Conservation (phyloP, 2,113 vertebrate species). For the Beaufortia kweichowensis region DNA sequence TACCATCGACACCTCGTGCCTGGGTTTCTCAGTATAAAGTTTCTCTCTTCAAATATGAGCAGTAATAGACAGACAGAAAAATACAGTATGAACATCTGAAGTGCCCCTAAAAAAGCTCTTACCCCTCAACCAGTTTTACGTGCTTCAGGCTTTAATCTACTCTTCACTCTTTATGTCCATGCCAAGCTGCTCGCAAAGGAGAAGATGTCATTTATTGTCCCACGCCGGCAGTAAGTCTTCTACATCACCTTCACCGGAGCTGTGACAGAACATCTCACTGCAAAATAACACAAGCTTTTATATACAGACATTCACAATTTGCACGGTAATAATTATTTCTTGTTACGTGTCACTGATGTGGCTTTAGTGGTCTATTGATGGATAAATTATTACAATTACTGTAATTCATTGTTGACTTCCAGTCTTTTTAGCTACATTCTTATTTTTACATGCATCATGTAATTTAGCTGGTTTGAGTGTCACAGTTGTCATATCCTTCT, state of each 20-base stretch:
- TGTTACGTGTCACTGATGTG: background rate
- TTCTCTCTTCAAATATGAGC: background rate
- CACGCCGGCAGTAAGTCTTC: background rate
- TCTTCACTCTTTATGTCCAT: background rate
- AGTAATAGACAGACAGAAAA: slow-evolving; percentile 7
- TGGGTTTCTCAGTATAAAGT: background rate
- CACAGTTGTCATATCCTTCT: background rate
- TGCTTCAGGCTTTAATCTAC: background rate
- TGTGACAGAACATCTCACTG: background rate
- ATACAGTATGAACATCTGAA: slow-evolving; percentile 1
- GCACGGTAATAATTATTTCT: slow-evolving; percentile 1
- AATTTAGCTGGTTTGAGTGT: background rate
- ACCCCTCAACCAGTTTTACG: background rate
- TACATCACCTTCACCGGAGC: background rate
- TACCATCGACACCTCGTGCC: slow-evolving; percentile 1
- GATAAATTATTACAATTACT: background rate
- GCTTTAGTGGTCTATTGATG: background rate
- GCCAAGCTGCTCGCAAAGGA: background rate
- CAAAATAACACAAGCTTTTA: background rate
- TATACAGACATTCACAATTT: background rate
- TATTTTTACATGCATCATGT: too few relatives aligned
- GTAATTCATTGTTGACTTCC: background rate
- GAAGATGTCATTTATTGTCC: slow-evolving; percentile 1
- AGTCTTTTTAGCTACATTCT: background rate
- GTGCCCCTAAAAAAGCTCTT: slow-evolving; percentile 2